Evolutionary conservation across 2,888 invertebrate species (phyloP).

Genomic region (Eilema griseolum): DNA sequence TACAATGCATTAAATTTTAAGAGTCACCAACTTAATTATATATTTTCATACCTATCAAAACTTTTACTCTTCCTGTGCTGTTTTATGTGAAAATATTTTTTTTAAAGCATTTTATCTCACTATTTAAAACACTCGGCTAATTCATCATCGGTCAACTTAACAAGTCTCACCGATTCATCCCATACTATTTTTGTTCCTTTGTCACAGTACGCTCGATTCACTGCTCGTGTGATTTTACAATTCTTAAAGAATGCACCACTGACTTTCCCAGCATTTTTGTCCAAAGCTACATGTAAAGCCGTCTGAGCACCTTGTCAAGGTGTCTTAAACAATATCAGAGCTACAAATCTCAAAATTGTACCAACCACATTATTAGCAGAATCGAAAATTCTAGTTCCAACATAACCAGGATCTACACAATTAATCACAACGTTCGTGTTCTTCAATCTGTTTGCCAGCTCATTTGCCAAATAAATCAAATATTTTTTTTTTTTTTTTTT

Average conservation of each 20-base stretch:
- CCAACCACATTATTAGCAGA: constrained; percentile 72
- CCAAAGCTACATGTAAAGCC: constrained; percentile 43
- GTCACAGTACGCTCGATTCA: constrained; percentile 86
- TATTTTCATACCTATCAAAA: too few relatives aligned
- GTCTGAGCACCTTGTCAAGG: constrained; percentile 48
- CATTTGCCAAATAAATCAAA: constrained; percentile 88
- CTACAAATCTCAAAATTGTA: constrained; percentile 81
- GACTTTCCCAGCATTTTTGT: constrained; percentile 39
- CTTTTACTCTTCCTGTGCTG: background rate
- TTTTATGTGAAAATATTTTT: background rate
- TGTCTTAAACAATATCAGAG: constrained; percentile 64
- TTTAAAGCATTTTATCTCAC: background rate
- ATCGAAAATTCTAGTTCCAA: constrained; percentile 91
- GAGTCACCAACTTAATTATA: too few relatives aligned
- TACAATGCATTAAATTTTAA: too few relatives aligned
- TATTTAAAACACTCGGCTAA: constrained; percentile 30
- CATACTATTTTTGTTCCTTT: constrained; percentile 62
- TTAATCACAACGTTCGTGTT: constrained; percentile 91
- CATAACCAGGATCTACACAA: constrained; percentile 93
- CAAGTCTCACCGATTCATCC: constrained; percentile 51
- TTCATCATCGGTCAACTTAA: constrained; percentile 41
- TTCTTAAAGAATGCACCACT: constrained; percentile 89
- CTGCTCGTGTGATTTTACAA: constrained; percentile 87
- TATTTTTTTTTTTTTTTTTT: constrained; percentile 80
- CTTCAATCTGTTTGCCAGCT: constrained; percentile 89